phyloP scores from a whole-genome alignment of 2,797 vertebrate species.

The Pempheris klunzingeri region DNA sequence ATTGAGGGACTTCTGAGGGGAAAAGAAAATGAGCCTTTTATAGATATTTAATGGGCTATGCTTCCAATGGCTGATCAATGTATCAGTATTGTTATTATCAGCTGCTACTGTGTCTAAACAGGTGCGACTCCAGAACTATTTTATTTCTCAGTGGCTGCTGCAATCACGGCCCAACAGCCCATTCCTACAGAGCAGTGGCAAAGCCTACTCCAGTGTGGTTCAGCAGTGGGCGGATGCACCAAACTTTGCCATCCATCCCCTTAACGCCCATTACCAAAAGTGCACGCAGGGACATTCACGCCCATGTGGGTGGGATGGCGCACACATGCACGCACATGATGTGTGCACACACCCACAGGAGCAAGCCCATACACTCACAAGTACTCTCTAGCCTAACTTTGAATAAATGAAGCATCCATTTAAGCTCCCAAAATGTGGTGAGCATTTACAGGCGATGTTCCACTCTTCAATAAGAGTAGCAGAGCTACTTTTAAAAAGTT shows the following conservation, averaged over 20 bases:
- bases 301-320: conserved; percentile 55
- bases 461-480: conserved; percentile 4
- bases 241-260: conserved; percentile 52
- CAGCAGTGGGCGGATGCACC: conserved; percentile 54
- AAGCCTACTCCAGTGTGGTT: conserved; percentile 16
- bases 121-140: conserved; percentile 7
- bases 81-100: background rate
- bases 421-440: conserved; percentile 3
- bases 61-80: background rate
- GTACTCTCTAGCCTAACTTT: conserved; percentile 48
- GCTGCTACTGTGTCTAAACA: background rate
- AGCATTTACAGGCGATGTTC: conserved; percentile 33
- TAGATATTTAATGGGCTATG: background rate
- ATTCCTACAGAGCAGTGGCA: conserved; percentile 15
- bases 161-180: background rate
- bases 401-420: conserved; percentile 64
- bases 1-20: background rate
- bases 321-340: conserved; percentile 31
- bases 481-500: conserved; percentile 27
- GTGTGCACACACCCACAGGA: conserved; percentile 43
- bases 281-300: conserved; percentile 35
- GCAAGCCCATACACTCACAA: conserved; percentile 29
- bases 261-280: conserved; percentile 33
- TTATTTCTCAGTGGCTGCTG: conserved; percentile 3
- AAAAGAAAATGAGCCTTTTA: background rate